These are phyloP conservation scores for Microplitis demolitor DNA, from an alignment of 1,140 invertebrate species.

Conservation along the genomic window DNA sequence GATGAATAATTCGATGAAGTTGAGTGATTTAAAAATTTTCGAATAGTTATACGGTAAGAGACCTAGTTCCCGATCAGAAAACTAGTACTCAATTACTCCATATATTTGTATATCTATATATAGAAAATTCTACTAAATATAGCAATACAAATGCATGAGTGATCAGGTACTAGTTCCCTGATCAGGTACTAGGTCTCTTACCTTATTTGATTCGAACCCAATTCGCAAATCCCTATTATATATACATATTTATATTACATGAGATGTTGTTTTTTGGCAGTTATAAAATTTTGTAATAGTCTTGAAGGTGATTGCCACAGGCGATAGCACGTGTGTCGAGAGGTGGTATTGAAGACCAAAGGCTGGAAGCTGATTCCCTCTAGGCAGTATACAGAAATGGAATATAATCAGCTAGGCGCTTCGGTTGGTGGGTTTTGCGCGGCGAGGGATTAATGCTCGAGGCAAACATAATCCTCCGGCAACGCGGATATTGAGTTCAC, in stretches of 20 bases:
- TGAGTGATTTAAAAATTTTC: no score
- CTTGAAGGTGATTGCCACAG: constrained; percentile 50
- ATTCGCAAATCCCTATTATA: no score
- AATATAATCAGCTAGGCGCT: constrained; percentile 59
- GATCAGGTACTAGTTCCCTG: no score
- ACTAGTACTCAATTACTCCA: no score
- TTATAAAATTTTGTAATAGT: constrained; percentile 51
- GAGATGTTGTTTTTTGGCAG: background rate
- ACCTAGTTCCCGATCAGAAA: no score
- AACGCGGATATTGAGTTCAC: constrained; percentile 66
- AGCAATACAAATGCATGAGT: no score
- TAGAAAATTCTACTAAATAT: no score
- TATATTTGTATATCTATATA: no score
- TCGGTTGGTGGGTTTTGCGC: constrained; percentile 46
- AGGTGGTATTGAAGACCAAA: constrained; percentile 42
- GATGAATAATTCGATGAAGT: no score
- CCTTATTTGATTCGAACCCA: no score
- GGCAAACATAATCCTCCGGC: constrained; percentile 44
- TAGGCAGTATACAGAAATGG: constrained; percentile 56
- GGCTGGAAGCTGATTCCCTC: constrained; percentile 23
- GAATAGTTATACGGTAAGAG: no score
- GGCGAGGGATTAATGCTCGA: constrained; percentile 57
- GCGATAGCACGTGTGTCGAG: constrained; percentile 45
- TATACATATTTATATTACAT: background rate
- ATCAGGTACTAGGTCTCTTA: no score